Evolutionary conservation across 2,797 vertebrate genomes (phyloP).

Genomic region (Urocyon cinereoargenteus): DNA sequence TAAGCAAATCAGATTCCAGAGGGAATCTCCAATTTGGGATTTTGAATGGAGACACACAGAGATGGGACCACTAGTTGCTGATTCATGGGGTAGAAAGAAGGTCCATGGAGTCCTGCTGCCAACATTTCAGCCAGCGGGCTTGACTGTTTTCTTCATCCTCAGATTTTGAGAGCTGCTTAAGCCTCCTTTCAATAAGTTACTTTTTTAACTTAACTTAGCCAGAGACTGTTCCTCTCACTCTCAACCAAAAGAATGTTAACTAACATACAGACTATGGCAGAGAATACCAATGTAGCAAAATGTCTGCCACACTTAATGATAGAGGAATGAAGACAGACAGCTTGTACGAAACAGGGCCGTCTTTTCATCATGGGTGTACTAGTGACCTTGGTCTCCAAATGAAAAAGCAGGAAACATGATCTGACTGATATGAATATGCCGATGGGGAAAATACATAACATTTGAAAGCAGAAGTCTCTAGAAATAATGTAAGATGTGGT

Average conservation of each 20-base stretch:
- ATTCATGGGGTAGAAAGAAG: neutral
- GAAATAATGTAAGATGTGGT: neutral
- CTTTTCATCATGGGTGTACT: neutral
- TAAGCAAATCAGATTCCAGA: neutral
- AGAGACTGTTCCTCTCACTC: slow-evolving; percentile 44
- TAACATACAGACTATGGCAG: neutral
- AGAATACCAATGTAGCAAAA: neutral
- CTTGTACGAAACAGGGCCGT: neutral
- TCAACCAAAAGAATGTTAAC: slow-evolving; percentile 57
- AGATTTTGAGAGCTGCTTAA: neutral
- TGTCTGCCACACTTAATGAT: neutral
- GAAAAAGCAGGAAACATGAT: neutral
- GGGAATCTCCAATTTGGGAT: neutral
- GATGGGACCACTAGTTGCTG: neutral
- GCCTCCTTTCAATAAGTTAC: neutral
- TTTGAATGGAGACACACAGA: neutral
- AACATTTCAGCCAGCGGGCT: neutral
- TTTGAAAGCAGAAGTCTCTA: neutral
- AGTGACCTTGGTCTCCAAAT: slow-evolving; percentile 49
- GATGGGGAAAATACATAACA: neutral
- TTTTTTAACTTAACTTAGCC: slow-evolving; percentile 25
- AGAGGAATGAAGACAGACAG: slow-evolving; percentile 5
- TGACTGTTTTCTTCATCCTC: neutral
- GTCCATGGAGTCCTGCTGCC: neutral
- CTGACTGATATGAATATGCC: neutral